Conservation (phyloP, 2,888 invertebrate genomes). For the Apotomis betuletana region DNA sequence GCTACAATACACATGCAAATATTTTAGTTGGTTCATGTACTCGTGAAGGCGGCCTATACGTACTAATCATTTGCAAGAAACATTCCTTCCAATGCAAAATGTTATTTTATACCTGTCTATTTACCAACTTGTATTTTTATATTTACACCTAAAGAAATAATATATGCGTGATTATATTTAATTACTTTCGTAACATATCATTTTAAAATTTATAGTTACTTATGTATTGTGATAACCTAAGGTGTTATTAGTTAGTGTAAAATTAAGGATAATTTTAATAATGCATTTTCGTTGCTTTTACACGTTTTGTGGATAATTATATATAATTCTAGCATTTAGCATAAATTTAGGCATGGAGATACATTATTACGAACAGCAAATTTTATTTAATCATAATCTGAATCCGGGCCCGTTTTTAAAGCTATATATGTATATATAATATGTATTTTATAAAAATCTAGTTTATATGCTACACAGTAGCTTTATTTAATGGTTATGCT, state of each 20-base stretch:
- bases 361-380: conserved; percentile 22
- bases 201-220: conserved; percentile 39
- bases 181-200: conserved; percentile 44
- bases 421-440: conserved; percentile 34
- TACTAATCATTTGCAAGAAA: conserved; percentile 29
- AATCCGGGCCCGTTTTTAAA: conserved; percentile 41
- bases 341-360: conserved; percentile 11
- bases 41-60: conserved; percentile 24
- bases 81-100: conserved; percentile 35
- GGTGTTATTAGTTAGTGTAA: conserved; percentile 40
- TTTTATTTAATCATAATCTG: conserved; percentile 22
- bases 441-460: conserved; percentile 35
- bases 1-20: neutral
- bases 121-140: conserved; percentile 37
- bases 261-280: conserved; percentile 31
- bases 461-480: conserved; percentile 35
- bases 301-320: conserved; percentile 32
- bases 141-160: conserved; percentile 38
- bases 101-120: conserved; percentile 39
- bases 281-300: conserved; percentile 37
- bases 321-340: conserved; percentile 32
- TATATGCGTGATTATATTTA: conserved; percentile 33
- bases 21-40: neutral
- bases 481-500: conserved; percentile 29
- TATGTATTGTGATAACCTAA: conserved; percentile 41